phyloP scores from a whole-genome alignment of 2,888 invertebrate species.

The Phyllotreta cruciferae region DNA sequence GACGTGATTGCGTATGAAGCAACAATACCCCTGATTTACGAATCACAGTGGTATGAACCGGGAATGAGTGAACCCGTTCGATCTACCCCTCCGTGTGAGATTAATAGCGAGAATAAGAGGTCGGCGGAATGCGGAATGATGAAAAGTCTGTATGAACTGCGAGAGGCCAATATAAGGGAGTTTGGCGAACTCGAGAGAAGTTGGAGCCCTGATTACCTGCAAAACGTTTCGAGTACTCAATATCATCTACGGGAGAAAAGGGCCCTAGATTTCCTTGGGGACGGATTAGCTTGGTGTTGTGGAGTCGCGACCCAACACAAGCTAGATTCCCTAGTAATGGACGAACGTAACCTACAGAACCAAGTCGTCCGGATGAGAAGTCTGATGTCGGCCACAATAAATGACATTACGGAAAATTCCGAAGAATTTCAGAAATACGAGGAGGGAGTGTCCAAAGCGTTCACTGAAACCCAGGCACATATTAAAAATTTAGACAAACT shows the following conservation, averaged over 20 bases:
- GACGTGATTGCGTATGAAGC: not conserved
- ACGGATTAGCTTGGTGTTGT: slow-evolving; percentile 4
- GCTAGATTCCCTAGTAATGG: slow-evolving; percentile 3
- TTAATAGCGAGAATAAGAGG: not conserved
- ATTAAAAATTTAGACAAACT: not conserved
- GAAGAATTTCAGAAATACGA: slow-evolving; percentile 8
- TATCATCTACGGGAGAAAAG: slow-evolving; percentile 8
- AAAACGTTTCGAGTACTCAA: not conserved
- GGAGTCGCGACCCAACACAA: slow-evolving; percentile 9
- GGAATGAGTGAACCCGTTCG: not conserved
- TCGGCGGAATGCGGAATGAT: not conserved
- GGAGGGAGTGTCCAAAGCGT: slow-evolving; percentile 1
- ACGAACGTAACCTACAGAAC: not conserved
- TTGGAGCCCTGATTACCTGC: not conserved
- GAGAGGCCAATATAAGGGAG: not conserved
- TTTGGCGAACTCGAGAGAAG: slow-evolving; percentile 2
- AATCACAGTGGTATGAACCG: not conserved
- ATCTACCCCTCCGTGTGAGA: not conserved
- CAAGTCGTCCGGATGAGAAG: not conserved
- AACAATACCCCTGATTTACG: not conserved
- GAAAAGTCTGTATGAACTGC: not conserved
- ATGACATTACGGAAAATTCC: slow-evolving; percentile 7
- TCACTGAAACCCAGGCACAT: slow-evolving; percentile 1
- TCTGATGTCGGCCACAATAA: not conserved
- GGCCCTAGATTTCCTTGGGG: slow-evolving; percentile 9